Conservation (phyloP, 2,888 invertebrate genomes). For the Lamellibrachia columna region DNA sequence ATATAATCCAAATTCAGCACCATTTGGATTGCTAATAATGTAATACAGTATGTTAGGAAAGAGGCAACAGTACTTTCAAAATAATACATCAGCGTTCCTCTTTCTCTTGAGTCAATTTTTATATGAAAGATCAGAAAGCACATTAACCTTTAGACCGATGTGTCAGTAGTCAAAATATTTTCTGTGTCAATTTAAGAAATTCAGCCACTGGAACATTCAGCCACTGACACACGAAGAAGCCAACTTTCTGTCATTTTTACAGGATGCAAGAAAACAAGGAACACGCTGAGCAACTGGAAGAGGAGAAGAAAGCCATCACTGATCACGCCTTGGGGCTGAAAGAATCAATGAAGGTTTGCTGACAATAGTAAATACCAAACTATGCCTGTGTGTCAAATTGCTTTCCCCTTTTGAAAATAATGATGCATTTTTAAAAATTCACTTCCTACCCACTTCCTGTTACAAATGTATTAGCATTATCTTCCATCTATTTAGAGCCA, state of each 20-base stretch:
- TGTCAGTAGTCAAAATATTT: not conserved
- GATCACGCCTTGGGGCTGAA: slow-evolving; percentile 66
- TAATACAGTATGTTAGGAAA: too few relatives aligned
- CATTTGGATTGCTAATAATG: too few relatives aligned
- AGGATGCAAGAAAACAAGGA: slow-evolving; percentile 63
- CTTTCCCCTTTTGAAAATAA: not conserved
- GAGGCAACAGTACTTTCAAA: too few relatives aligned
- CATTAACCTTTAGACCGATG: too few relatives aligned
- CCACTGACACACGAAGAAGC: not conserved
- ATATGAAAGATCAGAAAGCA: too few relatives aligned
- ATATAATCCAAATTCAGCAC: too few relatives aligned
- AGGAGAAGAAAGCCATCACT: slow-evolving; percentile 65
- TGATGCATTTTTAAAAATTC: not conserved
- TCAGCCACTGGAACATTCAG: not conserved
- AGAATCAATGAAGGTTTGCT: slow-evolving; percentile 63
- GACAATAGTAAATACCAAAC: not conserved
- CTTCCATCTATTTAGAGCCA: not conserved
- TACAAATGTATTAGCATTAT: not conserved
- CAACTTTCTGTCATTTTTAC: slow-evolving; percentile 25
- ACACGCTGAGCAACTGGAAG: slow-evolving; percentile 62
- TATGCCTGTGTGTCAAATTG: not conserved
- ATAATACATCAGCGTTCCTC: too few relatives aligned
- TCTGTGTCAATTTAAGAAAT: not conserved
- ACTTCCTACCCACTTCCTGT: not conserved
- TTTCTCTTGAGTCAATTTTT: too few relatives aligned